phyloP scores from a whole-genome alignment of 2,888 invertebrate species.

The Rhopalosiphum nymphaeae region DNA sequence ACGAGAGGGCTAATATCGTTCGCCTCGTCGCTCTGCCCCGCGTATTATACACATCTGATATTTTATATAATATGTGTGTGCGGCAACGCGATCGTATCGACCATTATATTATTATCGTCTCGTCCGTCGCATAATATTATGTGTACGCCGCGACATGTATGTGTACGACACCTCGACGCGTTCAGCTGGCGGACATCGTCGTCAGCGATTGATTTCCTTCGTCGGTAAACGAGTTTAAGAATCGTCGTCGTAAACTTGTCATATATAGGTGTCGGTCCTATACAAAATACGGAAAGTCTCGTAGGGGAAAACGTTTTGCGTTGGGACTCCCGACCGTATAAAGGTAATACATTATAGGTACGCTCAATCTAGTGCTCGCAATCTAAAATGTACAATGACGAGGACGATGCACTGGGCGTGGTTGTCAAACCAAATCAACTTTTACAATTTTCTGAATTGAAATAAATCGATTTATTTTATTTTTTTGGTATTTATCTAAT shows the following conservation, averaged over 20 bases:
- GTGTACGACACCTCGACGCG: neutral
- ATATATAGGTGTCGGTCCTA: neutral
- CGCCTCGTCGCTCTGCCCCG: neutral
- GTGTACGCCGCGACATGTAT: neutral
- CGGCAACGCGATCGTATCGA: neutral
- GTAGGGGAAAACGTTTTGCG: neutral
- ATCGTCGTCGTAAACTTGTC: neutral
- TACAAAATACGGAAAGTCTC: neutral
- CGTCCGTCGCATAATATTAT: neutral
- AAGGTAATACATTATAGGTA: neutral
- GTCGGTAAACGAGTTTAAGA: neutral
- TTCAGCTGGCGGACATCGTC: neutral
- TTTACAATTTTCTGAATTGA: no score
- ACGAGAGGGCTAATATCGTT: neutral
- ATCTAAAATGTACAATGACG: no score
- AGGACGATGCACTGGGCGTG: no score
- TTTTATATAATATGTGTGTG: neutral
- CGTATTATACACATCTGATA: neutral
- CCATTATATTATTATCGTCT: neutral
- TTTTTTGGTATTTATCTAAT: no score
- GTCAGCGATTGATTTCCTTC: neutral
- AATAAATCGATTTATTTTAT: no score
- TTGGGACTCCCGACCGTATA: neutral
- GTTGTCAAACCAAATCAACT: no score
- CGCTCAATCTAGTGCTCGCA: neutral